Evolutionary conservation across 2,797 vertebrate genomes (phyloP).

Genomic region (Argya squamiceps): DNA sequence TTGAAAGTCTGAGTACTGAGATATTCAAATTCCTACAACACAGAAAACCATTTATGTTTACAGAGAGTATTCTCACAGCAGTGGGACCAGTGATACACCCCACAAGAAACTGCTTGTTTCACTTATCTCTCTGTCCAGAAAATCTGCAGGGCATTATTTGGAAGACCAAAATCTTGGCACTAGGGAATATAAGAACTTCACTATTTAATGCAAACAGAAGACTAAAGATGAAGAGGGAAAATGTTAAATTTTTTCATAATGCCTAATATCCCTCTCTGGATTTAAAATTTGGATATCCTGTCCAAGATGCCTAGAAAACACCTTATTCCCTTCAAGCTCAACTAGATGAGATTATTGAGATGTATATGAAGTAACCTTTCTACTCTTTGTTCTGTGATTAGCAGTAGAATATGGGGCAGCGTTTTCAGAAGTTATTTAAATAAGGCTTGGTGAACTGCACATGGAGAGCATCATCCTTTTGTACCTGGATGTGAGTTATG

Average conservation of each 20-base stretch:
- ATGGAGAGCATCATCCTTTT: not conserved
- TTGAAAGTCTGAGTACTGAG: not conserved
- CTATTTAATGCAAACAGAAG: not conserved
- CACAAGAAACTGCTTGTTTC: slow-evolving; percentile 65
- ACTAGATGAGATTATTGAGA: not conserved
- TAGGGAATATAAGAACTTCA: not conserved
- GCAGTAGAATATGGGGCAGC: not conserved
- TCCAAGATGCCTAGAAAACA: not conserved
- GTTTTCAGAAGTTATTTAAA: not conserved
- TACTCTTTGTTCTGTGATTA: not conserved
- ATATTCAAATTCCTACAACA: not conserved
- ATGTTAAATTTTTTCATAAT: not conserved
- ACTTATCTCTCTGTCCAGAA: not conserved
- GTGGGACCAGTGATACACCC: slow-evolving; percentile 76
- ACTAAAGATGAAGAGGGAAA: not conserved
- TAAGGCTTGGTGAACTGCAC: not conserved
- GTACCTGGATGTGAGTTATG: not conserved
- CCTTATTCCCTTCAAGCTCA: not conserved
- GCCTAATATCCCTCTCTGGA: not conserved
- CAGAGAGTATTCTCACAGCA: slow-evolving; percentile 69
- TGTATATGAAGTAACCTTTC: not conserved
- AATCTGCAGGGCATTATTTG: not conserved
- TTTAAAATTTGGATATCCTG: not conserved
- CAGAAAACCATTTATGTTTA: not conserved
- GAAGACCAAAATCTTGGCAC: not conserved